Evolutionary conservation across 2,888 invertebrate genomes (phyloP).

Genomic region (Cordilura impudica): DNA sequence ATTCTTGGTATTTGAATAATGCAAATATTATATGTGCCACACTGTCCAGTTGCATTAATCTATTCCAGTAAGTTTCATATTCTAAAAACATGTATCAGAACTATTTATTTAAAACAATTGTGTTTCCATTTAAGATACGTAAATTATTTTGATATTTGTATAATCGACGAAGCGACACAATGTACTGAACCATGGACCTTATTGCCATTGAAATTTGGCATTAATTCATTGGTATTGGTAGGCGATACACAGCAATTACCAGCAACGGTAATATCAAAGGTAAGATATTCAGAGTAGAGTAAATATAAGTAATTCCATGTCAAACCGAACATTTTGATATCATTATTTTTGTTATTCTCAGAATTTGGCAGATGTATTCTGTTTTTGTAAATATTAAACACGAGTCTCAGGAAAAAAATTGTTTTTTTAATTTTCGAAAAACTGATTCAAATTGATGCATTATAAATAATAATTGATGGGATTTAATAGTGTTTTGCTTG

Average conservation of each 20-base stretch:
- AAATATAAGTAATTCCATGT: too few relatives aligned
- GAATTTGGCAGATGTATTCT: too few relatives aligned
- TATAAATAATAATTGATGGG: too few relatives aligned
- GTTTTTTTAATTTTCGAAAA: too few relatives aligned
- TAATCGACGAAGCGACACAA: slow-evolving; percentile 93
- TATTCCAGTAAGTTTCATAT: slow-evolving; percentile 68
- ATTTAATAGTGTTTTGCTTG: too few relatives aligned
- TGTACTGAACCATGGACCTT: slow-evolving; percentile 90
- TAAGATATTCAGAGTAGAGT: slow-evolving; percentile 74
- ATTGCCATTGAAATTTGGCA: slow-evolving; percentile 87
- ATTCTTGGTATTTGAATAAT: slow-evolving; percentile 78
- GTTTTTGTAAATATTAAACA: too few relatives aligned
- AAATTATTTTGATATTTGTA: slow-evolving; percentile 81
- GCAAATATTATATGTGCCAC: slow-evolving; percentile 87
- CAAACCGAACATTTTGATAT: too few relatives aligned
- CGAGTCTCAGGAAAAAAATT: too few relatives aligned
- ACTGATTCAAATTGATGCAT: too few relatives aligned
- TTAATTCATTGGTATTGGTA: slow-evolving; percentile 87
- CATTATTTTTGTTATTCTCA: too few relatives aligned
- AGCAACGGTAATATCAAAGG: slow-evolving; percentile 87
- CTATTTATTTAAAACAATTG: neutral
- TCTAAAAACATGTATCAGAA: neutral
- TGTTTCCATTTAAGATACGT: slow-evolving; percentile 60
- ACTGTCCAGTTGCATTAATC: slow-evolving; percentile 80
- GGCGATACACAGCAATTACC: slow-evolving; percentile 93